Base-by-base conservation (phyloP, 2,797 vertebrate genomes). In the Macrochelys suwanniensis region DNA sequence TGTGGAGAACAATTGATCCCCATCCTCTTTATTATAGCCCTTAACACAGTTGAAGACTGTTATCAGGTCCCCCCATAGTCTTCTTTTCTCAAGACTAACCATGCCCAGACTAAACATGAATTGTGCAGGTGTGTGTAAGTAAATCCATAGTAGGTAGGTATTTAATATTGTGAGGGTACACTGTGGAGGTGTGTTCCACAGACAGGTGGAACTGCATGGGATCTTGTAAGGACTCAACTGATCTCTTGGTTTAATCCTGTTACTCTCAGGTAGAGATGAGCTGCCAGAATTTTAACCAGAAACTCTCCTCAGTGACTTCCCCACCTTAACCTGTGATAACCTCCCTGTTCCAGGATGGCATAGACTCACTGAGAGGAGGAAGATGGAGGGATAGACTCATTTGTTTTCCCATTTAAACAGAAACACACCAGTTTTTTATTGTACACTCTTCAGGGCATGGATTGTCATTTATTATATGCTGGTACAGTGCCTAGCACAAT, bases 281-380 rank as follows among this genome's bases (percentile, higher is more conserved):
- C 61, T 89, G 65, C 71, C 85, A 51, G 87, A 94, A 51, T 88
- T 92, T 81, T 89, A 92, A 85, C 47, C 88, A 74, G 89, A 71
- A 95, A 84, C 85, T 0, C 0, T 57, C 80, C 87, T 42, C 15
- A 74, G 47, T 37, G 93, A 26, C 85, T 90, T 42, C 54, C 71
- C 93, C 53, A 12, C 87, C 95, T 90, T 90, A 87, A 89, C 90
- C 87, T 84, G 13, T 88, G 71, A 61, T 88, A 83, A 94, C 84
- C 47, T 42, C 37, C 15, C 28, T 71, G n/a, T 89, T 1, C 1
- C 85, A 74, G 74, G 79, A 56, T n/a, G 93, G 83, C 71, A 65
- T 79, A 45, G 94, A 92, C 57, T 71, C 42, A 45, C 0, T 0
- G 5, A 26, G 42, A 87, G 84, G 51, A 84, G 51, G 90, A 89